phyloP scores from a whole-genome alignment of 2,113 vertebrate species.

The Brienomyrus brachyistius region DNA sequence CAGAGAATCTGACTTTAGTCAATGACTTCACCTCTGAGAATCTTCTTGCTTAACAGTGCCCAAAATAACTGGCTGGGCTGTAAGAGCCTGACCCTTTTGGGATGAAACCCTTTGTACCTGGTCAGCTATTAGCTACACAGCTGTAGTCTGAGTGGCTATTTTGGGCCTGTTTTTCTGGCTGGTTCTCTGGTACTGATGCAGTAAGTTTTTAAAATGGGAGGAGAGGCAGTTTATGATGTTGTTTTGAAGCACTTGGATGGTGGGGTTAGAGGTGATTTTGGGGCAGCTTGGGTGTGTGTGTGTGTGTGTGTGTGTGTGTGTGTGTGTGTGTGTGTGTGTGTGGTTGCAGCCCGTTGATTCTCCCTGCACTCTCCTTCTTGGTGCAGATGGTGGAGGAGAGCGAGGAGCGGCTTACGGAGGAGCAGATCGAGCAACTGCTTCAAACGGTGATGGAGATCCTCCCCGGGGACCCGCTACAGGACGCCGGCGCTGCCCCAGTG shows the following conservation, averaged over 20 bases:
- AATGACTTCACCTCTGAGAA: neutral
- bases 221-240: neutral
- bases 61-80: neutral
- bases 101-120: neutral
- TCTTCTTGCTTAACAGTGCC: neutral
- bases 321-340: neutral
- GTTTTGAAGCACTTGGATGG: neutral
- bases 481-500: slow-evolving; percentile 31
- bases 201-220: neutral
- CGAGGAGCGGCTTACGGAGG: slow-evolving; percentile 68
- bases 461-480: slow-evolving; percentile 61
- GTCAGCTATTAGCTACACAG: neutral
- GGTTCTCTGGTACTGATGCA: neutral
- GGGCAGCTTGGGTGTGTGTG: neutral
- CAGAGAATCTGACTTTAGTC: neutral
- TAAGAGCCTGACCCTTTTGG: neutral
- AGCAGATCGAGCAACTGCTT: slow-evolving; percentile 70
- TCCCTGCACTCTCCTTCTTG: neutral
- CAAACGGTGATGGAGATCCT: slow-evolving; percentile 54
- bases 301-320: neutral
- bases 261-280: neutral
- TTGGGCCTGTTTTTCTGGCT: neutral
- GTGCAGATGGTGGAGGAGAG: slow-evolving; percentile 69
- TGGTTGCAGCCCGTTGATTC: neutral
- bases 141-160: neutral